A percentile compares a stretch with the other conserved stretches of the same genome.
Evolutionary conservation across 2,888 invertebrate species (phyloP).

Genomic region (Tinea pellionella): DNA sequence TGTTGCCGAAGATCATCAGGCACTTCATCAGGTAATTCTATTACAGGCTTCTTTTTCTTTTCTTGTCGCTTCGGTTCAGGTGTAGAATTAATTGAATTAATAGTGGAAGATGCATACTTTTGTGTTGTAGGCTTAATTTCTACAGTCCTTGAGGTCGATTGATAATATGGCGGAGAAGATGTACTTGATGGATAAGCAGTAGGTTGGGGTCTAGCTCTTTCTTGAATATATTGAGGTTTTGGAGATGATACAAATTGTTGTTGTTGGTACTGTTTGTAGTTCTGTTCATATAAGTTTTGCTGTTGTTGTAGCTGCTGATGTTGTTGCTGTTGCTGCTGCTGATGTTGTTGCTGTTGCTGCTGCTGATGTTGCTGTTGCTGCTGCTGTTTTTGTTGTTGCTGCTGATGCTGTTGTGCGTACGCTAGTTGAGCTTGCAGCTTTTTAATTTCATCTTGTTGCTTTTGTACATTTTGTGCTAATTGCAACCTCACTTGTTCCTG

Average conservation of each 20-base stretch:
- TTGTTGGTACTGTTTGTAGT: constrained; percentile 27
- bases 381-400: constrained; percentile 24
- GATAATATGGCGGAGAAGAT: constrained; percentile 43
- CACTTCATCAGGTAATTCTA: constrained; percentile 85
- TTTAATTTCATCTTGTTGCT: constrained; percentile 24
- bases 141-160: constrained; percentile 53
- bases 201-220: constrained; percentile 43
- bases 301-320: constrained; percentile 13
- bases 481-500: constrained; percentile 32
- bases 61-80: constrained; percentile 57
- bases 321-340: constrained; percentile 11
- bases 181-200: constrained; percentile 37
- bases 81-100: constrained; percentile 55
- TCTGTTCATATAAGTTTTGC: constrained; percentile 24
- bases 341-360: constrained; percentile 23
- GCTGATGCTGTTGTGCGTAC: constrained; percentile 29
- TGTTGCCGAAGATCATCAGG: constrained; percentile 88
- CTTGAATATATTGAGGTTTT: constrained; percentile 49
- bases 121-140: constrained; percentile 64
- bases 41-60: constrained; percentile 64
- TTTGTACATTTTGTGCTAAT: constrained; percentile 24
- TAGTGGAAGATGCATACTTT: constrained; percentile 56
- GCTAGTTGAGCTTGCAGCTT: constrained; percentile 36
- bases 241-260: constrained; percentile 43
- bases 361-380: constrained; percentile 35